phyloP scores from a whole-genome alignment of 2,113 vertebrate genomes.

The Forbesichthys agassizii region DNA sequence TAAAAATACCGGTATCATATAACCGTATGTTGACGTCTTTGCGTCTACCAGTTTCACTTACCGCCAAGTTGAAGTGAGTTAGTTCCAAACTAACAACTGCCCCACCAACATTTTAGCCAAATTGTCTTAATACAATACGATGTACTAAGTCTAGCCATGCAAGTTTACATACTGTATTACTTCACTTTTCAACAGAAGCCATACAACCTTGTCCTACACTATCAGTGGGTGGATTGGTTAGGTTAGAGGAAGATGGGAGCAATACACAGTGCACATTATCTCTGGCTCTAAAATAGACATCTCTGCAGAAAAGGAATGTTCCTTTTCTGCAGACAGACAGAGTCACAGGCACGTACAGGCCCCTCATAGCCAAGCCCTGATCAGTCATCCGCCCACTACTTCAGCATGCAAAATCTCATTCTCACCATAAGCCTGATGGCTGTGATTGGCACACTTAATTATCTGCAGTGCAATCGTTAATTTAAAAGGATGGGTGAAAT shows the following conservation, averaged over 20 bases:
- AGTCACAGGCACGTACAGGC: constrained; percentile 10
- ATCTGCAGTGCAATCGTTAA: constrained; percentile 52
- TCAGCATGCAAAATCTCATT: constrained; percentile 19
- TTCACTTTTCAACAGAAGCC: no score
- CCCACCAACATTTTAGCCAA: no score
- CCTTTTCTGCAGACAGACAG: neutral
- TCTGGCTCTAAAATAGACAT: neutral
- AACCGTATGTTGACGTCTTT: no score
- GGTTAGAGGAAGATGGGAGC: constrained; percentile 30
- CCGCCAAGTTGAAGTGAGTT: no score
- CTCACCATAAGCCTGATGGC: constrained; percentile 22
- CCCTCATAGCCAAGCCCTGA: constrained; percentile 35
- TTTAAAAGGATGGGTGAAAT: constrained; percentile 49
- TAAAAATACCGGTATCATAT: no score
- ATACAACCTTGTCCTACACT: no score
- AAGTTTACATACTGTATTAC: no score
- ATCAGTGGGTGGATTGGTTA: neutral
- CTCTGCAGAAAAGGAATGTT: neutral
- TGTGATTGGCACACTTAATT: constrained; percentile 59
- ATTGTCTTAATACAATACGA: no score
- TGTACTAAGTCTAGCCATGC: no score
- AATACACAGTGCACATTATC: neutral
- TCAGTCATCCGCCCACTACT: constrained; percentile 39
- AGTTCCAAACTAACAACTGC: no score
- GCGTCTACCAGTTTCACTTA: neutral